Evolutionary conservation across 2,113 vertebrate species (phyloP).

Genomic region (Pelmatolapia mariae): DNA sequence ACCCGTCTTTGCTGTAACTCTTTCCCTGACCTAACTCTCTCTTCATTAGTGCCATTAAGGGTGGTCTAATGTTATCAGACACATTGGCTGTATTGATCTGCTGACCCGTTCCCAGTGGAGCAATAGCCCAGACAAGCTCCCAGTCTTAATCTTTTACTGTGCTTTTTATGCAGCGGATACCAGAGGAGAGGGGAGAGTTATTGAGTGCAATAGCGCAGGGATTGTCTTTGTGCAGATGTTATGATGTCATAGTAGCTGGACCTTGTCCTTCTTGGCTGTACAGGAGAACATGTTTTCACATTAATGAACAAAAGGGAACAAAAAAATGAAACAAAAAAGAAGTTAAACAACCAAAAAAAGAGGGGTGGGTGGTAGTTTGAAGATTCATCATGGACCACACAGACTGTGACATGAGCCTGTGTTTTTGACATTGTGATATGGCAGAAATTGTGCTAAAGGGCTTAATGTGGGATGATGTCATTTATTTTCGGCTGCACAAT

Average conservation of each 20-base stretch:
- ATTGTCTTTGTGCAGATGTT: slow-evolving; percentile 47
- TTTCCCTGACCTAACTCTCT: slow-evolving; percentile 24
- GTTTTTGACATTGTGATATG: neutral
- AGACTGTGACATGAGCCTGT: neutral
- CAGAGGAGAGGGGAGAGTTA: neutral
- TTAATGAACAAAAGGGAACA: neutral
- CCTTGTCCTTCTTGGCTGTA: neutral
- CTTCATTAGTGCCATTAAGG: slow-evolving; percentile 66
- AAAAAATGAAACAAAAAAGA: neutral
- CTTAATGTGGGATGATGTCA: slow-evolving; percentile 12
- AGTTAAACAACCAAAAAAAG: neutral
- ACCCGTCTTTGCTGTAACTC: neutral
- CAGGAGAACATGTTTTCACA: neutral
- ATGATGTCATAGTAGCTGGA: slow-evolving; percentile 49
- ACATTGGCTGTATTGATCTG: slow-evolving; percentile 47
- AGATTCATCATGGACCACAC: neutral
- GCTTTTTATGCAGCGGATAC: neutral
- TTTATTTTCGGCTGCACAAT: neutral
- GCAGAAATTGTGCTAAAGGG: neutral
- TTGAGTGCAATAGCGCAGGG: slow-evolving; percentile 29
- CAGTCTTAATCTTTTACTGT: slow-evolving; percentile 6
- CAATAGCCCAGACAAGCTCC: neutral
- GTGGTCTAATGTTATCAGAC: slow-evolving; percentile 52
- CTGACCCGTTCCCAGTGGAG: slow-evolving; percentile 25
- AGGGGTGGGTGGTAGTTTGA: neutral